Conservation (phyloP, 2,113 vertebrate genomes). For the Engystomops pustulosus region DNA sequence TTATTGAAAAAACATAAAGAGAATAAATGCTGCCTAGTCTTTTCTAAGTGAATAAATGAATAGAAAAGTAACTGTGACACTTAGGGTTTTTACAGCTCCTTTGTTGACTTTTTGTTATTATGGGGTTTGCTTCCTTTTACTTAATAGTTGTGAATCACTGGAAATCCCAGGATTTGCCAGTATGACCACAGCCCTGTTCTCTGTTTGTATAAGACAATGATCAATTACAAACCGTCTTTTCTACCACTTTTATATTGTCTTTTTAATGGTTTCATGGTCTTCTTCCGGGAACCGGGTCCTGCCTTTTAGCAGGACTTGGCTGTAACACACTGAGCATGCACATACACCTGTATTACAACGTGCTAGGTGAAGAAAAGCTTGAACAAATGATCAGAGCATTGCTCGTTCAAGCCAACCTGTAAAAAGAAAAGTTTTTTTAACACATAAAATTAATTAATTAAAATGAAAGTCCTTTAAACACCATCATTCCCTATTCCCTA, state of each 20-base stretch:
- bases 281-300: too few relatives aligned
- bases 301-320: too few relatives aligned
- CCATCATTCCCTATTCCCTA: too few relatives aligned
- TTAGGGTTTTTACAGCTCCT: not conserved
- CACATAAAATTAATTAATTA: too few relatives aligned
- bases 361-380: too few relatives aligned
- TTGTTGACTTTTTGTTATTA: conserved; percentile 37
- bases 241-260: not conserved
- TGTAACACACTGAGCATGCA: too few relatives aligned
- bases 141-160: conserved; percentile 67
- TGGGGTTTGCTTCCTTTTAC: conserved; percentile 64
- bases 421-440: too few relatives aligned
- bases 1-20: not conserved
- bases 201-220: not conserved
- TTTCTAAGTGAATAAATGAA: not conserved
- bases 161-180: conserved; percentile 65
- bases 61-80: not conserved
- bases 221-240: conserved; percentile 13
- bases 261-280: too few relatives aligned
- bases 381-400: too few relatives aligned
- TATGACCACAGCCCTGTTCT: conserved; percentile 62
- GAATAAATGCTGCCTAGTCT: not conserved
- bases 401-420: too few relatives aligned
- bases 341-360: too few relatives aligned
- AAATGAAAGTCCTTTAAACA: too few relatives aligned